Percentiles rank a stretch among this genome's conserved stretches.
phyloP scores from a whole-genome alignment of 2,888 invertebrate genomes.

The Molorchus minor region DNA sequence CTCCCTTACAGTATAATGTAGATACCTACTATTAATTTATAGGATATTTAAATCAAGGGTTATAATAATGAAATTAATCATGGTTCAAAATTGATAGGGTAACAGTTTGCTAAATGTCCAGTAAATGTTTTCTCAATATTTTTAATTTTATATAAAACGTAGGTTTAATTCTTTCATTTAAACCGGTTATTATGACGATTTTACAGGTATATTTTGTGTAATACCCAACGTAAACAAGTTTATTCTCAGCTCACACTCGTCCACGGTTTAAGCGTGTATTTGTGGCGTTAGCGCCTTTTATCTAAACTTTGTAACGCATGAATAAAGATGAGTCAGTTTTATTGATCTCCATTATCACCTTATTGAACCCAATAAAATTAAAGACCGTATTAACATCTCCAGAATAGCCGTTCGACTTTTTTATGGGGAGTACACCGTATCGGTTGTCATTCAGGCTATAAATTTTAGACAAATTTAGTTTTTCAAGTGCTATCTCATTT shows the following conservation, averaged over 20 bases:
- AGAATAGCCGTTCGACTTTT: conserved; percentile 19
- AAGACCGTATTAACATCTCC: conserved; percentile 22
- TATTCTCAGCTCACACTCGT: background rate
- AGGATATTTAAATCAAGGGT: no score
- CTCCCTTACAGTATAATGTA: no score
- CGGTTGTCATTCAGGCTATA: conserved; percentile 19
- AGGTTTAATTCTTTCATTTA: no score
- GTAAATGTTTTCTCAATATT: no score
- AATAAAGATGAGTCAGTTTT: conserved; percentile 24
- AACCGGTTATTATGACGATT: no score
- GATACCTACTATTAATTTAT: no score
- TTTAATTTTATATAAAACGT: no score
- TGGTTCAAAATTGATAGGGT: no score
- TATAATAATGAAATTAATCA: no score
- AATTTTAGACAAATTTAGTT: conserved; percentile 36
- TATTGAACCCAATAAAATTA: conserved; percentile 16
- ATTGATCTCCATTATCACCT: conserved; percentile 19
- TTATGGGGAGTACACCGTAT: conserved; percentile 18
- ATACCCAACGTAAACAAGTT: conserved; percentile 4
- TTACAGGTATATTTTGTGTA: no score
- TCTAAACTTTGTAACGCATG: conserved; percentile 24
- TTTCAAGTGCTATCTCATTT: conserved; percentile 38
- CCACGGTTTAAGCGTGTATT: background rate
- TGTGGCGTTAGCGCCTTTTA: background rate
- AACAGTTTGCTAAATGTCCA: no score